Evolutionary conservation across 2,113 vertebrate species (phyloP).

Genomic region (Bolborhynchus lineola): DNA sequence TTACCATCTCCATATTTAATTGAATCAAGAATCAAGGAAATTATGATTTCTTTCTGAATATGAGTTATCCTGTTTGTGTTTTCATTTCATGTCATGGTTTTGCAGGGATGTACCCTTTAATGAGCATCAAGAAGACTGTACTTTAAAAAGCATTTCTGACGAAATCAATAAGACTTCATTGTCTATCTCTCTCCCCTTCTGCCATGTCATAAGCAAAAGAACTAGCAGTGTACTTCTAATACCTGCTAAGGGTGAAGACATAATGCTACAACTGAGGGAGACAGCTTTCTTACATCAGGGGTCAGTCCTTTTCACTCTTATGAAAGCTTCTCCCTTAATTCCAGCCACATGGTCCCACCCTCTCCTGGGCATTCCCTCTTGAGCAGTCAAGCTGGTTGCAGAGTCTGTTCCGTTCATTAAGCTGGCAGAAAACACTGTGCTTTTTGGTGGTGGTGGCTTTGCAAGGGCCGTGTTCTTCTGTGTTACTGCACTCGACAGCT

Average conservation of each 20-base stretch:
- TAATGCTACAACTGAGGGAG: neutral
- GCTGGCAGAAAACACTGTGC: neutral
- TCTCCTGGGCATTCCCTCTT: neutral
- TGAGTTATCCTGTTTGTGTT: neutral
- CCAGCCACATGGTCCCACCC: neutral
- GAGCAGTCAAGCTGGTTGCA: neutral
- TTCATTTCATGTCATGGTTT: neutral
- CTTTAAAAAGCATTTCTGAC: neutral
- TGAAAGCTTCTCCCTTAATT: neutral
- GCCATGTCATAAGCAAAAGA: neutral
- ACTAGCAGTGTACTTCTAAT: neutral
- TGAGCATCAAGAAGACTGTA: neutral
- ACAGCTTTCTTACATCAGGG: neutral
- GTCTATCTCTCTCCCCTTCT: neutral
- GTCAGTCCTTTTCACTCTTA: neutral
- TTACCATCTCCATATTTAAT: neutral
- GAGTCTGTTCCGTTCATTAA: neutral
- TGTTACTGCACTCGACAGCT: neutral
- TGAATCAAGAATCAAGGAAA: neutral
- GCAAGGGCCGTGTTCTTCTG: neutral
- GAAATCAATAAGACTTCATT: neutral
- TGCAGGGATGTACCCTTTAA: neutral
- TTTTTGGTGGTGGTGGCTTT: neutral
- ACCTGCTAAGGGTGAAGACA: neutral
- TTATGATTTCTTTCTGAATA: neutral